A percentile compares a stretch with the other conserved stretches of the same genome.
These are phyloP conservation scores for Murina feae DNA, from an alignment of 2,113 vertebrate species.

Conservation along the genomic window DNA sequence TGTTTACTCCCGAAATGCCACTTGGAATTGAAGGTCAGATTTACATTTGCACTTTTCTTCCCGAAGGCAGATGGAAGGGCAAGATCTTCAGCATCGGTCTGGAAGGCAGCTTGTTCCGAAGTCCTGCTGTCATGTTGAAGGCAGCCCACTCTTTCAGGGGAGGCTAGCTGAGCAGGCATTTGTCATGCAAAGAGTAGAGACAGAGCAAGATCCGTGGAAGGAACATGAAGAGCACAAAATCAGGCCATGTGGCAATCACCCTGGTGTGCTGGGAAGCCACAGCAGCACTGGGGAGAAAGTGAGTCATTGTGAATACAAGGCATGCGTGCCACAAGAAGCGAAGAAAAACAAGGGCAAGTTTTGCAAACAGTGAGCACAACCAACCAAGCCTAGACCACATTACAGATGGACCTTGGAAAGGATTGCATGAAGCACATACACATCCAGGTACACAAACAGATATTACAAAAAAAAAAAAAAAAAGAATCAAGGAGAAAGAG, in stretches of 20 bases:
- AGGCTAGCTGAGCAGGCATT: conserved; percentile 40
- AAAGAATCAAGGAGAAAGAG: neutral
- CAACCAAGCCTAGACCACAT: neutral
- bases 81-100: neutral
- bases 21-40: conserved; percentile 50
- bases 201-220: neutral
- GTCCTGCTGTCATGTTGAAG: conserved; percentile 6
- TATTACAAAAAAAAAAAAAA: neutral
- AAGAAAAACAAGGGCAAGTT: neutral
- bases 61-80: conserved; percentile 18
- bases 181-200: conserved; percentile 18
- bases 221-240: neutral
- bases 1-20: conserved; percentile 12
- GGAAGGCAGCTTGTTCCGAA: neutral
- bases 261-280: neutral
- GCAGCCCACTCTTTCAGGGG: neutral
- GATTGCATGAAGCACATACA: neutral
- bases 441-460: neutral
- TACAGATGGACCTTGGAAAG: neutral
- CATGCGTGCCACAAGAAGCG: neutral
- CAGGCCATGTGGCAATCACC: neutral
- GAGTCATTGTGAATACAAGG: neutral
- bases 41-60: conserved; percentile 32
- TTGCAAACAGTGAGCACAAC: neutral
- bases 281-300: neutral